phyloP scores from a whole-genome alignment of 2,888 invertebrate species.

The Brenthis daphne region DNA sequence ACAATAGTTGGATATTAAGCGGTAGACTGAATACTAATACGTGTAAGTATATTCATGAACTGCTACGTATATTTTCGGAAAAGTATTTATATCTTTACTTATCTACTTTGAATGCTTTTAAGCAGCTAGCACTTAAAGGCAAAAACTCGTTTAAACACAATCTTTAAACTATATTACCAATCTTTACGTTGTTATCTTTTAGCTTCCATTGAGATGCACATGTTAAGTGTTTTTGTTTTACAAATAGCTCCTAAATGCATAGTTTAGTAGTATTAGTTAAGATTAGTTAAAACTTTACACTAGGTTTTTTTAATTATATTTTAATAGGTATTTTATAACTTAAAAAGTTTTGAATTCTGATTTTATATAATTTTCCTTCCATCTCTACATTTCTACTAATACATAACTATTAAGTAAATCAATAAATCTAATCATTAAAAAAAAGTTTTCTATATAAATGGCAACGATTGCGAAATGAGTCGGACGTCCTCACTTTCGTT shows the following conservation, averaged over 20 bases:
- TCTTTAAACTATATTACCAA: conserved; percentile 22
- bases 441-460: not conserved
- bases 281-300: not conserved
- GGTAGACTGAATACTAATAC: conserved; percentile 29
- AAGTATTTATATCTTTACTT: conserved; percentile 42
- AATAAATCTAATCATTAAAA: not conserved
- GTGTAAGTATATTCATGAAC: conserved; percentile 37
- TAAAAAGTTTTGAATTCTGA: too few species aligned
- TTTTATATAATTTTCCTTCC: too few species aligned
- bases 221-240: conserved; percentile 19
- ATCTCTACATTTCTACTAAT: too few species aligned
- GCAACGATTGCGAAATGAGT: conserved; percentile 36
- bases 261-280: not conserved
- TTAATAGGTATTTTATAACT: too few species aligned
- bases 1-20: conserved; percentile 4
- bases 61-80: conserved; percentile 39
- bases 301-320: too few species aligned
- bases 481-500: conserved; percentile 43
- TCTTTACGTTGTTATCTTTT: conserved; percentile 25
- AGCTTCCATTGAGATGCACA: conserved; percentile 17
- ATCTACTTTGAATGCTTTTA: conserved; percentile 41
- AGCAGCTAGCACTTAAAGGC: conserved; percentile 34
- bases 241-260: not conserved
- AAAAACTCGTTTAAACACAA: conserved; percentile 37
- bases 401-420: too few species aligned